Conservation (phyloP, 1,140 invertebrate genomes). For the Formica selysi region DNA sequence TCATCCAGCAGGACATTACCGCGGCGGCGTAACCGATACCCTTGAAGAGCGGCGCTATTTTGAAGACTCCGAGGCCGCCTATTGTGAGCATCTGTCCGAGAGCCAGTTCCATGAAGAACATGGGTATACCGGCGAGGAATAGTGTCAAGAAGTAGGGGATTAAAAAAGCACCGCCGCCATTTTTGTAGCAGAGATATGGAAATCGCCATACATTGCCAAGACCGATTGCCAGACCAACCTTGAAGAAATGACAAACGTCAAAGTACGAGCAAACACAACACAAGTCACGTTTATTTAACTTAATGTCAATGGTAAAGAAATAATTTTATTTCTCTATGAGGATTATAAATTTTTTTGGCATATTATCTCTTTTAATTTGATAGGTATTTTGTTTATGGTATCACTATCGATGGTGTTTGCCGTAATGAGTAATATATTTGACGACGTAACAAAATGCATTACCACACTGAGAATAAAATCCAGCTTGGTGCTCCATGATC, state of each 20-base stretch:
- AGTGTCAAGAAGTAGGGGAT: conserved; percentile 97
- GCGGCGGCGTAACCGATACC: conserved; percentile 99
- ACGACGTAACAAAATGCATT: conserved; percentile 21
- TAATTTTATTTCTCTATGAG: background rate
- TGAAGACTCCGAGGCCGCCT: conserved; percentile 97
- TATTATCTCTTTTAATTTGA: background rate
- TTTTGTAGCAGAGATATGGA: conserved; percentile 88
- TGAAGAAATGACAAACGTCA: background rate
- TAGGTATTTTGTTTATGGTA: background rate
- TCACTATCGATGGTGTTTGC: background rate
- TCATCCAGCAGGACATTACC: conserved; percentile 98
- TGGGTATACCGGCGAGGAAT: conserved; percentile 95
- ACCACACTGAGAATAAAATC: conserved; percentile 75
- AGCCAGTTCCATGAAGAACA: conserved; percentile 98
- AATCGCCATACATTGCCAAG: conserved; percentile 89
- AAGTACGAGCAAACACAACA: background rate
- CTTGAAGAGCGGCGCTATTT: conserved; percentile 98
- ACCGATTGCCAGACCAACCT: conserved; percentile 86
- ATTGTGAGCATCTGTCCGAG: conserved; percentile 97
- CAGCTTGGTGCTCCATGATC: conserved; percentile 80
- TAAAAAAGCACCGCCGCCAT: conserved; percentile 93
- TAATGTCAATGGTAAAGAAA: background rate
- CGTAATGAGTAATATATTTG: background rate
- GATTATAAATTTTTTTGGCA: background rate
- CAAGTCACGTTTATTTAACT: background rate